Base-by-base conservation (phyloP, 2,888 invertebrate genomes). In the Slavum lentiscoides region DNA sequence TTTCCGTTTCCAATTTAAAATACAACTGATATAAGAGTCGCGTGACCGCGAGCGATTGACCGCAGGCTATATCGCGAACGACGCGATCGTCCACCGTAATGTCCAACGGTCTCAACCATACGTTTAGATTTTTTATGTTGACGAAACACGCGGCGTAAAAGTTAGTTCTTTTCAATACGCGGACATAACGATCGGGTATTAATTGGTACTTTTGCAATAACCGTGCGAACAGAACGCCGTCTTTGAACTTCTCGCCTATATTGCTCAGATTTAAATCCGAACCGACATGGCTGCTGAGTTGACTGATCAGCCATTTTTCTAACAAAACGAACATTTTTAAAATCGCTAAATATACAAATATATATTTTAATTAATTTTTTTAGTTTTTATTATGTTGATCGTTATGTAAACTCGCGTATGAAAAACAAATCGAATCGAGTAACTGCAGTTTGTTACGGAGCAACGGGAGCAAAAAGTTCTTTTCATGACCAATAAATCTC, bases 151-250 rank as follows among this genome's bases (percentile, higher is more conserved):
- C 17, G 23, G 75, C 21, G 39, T 67, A 67, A 6, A n/a, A 39
- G 58, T 67, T 21, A 5, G 13, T 58, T 43, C 59, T 39, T 43
- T 58, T 58, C 15, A 75, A 67, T 4, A 5, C 4, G 21, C 17
- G 11, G 23, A 21, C 17, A 11, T 75, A 39, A 11, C 6, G 21
- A 21, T 37, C 66, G 0, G 75, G 75, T 58, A 75, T 67, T 7
- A 67, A 39, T 58, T 67, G 58, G 17, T 67, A 67, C 23, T 58
- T 75, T 0, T 67, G 58, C 39, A 75, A 67, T 59, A 75, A 67
- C 39, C 37, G 67, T 30, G 66, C 75, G 39, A 67, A 75, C 19
- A 75, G 15, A 37, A 75, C 66, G 39, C 75, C 75, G 39, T 75
- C 58, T 75, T 75, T 75, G 21, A 75, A 75, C 19, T 1, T 67